Base-by-base conservation (phyloP, 2,888 invertebrate genomes). In the Sicus ferrugineus region DNA sequence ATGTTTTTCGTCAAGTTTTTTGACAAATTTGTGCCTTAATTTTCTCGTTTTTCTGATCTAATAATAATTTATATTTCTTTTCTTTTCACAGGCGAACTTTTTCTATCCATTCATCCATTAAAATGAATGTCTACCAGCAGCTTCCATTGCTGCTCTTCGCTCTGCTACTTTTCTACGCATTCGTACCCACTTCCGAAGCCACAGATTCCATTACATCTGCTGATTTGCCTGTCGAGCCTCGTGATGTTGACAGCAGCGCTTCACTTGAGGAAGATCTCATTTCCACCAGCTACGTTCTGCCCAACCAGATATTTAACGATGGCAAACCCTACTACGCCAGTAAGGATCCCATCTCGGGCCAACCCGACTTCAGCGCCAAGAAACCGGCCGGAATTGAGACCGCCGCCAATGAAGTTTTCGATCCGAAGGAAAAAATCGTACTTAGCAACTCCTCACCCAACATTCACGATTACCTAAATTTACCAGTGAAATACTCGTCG, bases 281-380 rank as follows among this genome's bases (percentile, higher is more conserved):
- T 42, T 80, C 83, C 0, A 80, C 77, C 21, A 81, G 82, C 42
- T 85, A 84, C 69, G 81, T 85, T 38, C 73, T 85, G 9, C 88
- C 89, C 16, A 88, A 88, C 76, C 88, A 87, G 76, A 88, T 89
- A 52, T 90, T 91, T 79, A 91, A 91, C 78, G 89, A 89, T 71
- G 91, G 91, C 19, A 90, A 90, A 77, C 91, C 91, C 0, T 91
- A 91, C 78, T 90, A 91, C 69, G 86, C 90, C 6, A 89, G 90
- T 73, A 90, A 90, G 76, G 90, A 91, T 83, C 91, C 91, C 0
- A 80, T 90, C 30, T 91, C 91, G 0, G 91, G 91, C 0, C 86
- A 88, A 74, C 86, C 90, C 46, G 89, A 91, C 78, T 91, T 91
- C 71, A 88, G 86, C 70, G 86, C 87, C 48, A 88, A 87, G 77